Percentiles rank a stretch among this genome's conserved stretches.
phyloP scores from a whole-genome alignment of 2,113 vertebrate genomes.

The Mormoops blainvillei region DNA sequence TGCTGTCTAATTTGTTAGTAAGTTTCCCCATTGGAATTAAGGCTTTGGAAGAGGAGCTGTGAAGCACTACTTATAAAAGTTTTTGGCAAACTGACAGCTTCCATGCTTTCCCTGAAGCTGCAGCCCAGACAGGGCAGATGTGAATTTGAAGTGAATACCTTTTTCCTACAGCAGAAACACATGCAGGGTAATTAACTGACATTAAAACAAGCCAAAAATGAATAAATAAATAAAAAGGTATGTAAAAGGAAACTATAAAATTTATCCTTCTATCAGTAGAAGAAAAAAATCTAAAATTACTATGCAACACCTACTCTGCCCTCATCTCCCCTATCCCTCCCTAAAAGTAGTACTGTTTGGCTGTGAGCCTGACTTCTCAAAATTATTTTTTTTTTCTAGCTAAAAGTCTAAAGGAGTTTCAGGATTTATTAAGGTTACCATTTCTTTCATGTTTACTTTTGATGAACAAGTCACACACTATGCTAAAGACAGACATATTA shows the following conservation, averaged over 20 bases:
- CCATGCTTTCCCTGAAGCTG: conserved; percentile 1
- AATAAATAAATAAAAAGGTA: background rate
- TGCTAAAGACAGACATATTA: background rate
- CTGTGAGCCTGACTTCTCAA: background rate
- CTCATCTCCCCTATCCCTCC: background rate
- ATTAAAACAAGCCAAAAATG: background rate
- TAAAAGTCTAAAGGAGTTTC: conserved; percentile 3
- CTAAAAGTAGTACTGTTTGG: background rate
- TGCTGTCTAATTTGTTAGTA: background rate
- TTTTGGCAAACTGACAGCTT: background rate
- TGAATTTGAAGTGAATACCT: background rate
- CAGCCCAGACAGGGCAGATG: background rate
- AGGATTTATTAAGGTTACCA: background rate
- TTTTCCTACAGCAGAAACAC: background rate
- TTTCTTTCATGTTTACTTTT: background rate
- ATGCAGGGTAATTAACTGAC: background rate
- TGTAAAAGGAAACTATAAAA: background rate
- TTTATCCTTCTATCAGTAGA: background rate
- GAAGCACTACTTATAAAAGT: background rate
- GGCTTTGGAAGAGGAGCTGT: background rate
- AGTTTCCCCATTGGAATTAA: background rate
- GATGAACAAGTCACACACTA: background rate
- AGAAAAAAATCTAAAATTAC: background rate
- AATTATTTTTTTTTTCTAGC: background rate
- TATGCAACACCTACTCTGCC: background rate